A percentile compares a stretch with the other conserved stretches of the same genome.
Conservation (phyloP, 2,888 invertebrate species). For the Autographa pulchrina region DNA sequence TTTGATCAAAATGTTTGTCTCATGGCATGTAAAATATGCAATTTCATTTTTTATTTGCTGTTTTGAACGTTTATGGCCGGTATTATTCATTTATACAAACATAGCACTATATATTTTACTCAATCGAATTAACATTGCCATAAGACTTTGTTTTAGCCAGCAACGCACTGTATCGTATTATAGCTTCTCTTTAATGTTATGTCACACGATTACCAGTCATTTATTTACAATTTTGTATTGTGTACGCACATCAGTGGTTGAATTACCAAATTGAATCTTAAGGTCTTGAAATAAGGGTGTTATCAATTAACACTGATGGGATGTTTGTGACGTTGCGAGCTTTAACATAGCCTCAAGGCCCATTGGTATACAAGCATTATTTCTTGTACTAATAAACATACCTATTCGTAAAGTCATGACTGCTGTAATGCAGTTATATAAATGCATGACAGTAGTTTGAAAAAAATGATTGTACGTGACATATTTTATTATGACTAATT, state of each 20-base stretch:
- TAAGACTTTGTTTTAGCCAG: not conserved
- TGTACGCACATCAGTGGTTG: not conserved
- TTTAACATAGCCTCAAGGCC: not conserved
- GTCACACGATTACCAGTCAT: too few species aligned
- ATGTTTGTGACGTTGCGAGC: not conserved
- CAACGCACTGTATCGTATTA: not conserved
- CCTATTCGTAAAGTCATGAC: slow-evolving; percentile 18
- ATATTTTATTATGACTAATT: slow-evolving; percentile 7
- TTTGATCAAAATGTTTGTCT: too few species aligned
- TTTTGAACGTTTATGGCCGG: too few species aligned
- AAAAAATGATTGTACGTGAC: slow-evolving; percentile 17
- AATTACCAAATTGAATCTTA: not conserved
- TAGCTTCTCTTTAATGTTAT: too few species aligned
- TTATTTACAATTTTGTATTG: not conserved
- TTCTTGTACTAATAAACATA: slow-evolving; percentile 5
- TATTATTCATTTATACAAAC: too few species aligned
- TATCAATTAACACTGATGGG: not conserved
- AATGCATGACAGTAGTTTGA: slow-evolving; percentile 36
- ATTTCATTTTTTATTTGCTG: too few species aligned
- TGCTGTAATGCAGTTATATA: slow-evolving; percentile 35
- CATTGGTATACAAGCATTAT: not conserved
- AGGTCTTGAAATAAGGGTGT: not conserved
- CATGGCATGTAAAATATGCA: too few species aligned
- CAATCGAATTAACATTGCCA: not conserved
- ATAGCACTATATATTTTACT: too few species aligned